These are phyloP conservation scores for Eurytoma californica DNA, from an alignment of 2,888 invertebrate species.

Conservation along the genomic window DNA sequence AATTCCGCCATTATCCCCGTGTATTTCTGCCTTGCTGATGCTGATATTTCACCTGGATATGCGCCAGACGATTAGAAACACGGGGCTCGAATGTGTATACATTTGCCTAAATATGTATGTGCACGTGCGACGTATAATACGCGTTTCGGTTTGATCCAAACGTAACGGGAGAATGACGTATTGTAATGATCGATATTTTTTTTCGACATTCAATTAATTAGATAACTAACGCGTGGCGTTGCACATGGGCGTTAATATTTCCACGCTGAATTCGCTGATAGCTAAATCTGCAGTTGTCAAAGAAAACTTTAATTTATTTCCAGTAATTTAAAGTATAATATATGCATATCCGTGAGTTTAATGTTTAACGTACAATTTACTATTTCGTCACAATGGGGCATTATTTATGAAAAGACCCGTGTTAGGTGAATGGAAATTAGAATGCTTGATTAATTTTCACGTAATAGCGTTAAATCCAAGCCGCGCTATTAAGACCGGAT, in stretches of 20 bases:
- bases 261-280: too few species aligned
- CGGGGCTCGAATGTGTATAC: not conserved
- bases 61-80: constrained; percentile 20
- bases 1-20: constrained; percentile 58
- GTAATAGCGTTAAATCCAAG: constrained; percentile 31
- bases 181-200: constrained; percentile 1
- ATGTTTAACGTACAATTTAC: too few species aligned
- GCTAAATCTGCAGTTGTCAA: too few species aligned
- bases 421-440: constrained; percentile 1
- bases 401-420: not conserved
- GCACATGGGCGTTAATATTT: not conserved
- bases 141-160: too few species aligned
- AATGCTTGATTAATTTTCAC: constrained; percentile 22
- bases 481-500: constrained; percentile 20
- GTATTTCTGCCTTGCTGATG: not conserved
- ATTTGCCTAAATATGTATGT: too few species aligned
- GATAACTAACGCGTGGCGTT: not conserved
- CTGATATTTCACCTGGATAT: constrained; percentile 36
- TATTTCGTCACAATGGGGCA: not conserved
- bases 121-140: too few species aligned
- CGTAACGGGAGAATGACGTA: too few species aligned
- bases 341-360: not conserved
- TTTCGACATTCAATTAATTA: not conserved
- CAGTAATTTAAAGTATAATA: not conserved
- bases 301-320: not conserved